Evolutionary conservation across 2,797 vertebrate species (phyloP), one percentile per base, ranked within the genome.

Genomic region (Channa striata): DNA sequence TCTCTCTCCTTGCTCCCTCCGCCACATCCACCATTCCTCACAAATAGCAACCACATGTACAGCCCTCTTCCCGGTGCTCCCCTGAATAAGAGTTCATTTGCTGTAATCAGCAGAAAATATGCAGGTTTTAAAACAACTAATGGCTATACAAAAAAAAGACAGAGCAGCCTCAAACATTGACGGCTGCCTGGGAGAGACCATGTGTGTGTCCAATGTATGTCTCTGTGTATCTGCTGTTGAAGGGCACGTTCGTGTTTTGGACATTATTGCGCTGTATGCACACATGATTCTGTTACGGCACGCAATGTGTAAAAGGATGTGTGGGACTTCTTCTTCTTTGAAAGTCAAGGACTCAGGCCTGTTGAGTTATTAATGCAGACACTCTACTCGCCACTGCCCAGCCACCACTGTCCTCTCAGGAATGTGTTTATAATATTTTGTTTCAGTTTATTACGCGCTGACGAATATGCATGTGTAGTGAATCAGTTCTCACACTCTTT

Each of bases 11-110:
- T 93, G 94, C 93, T 95, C 91, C 87, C 87, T 92, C 92, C 75
- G 84, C 84, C 87, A 86, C 77, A 79, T 78, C 75, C 86, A 88
- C 93, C 91, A 94, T 94, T 95, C 94, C 95, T 91, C 90, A 90
- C 92, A 98, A 99, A 99, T 98, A 95, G 96, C 95, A 98, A 97
- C 96, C 97, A 99, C 96, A 98, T 99, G 97, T 94, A 94, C 85
- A 57, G 62, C 61, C 64, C 57, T 71, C 80, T 85, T 84, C 87
- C 82, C 80, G 76, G 64, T 72, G 61, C 70, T 79, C 64, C 92
- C 93, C 93, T 85, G 91, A 94, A 93, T 93, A 91, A 86, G 87
- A 93, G 94, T 95, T 94, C 94, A 95, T 97, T 97, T 96, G 94
- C 95, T 96, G 91, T 96, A 98, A 97, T 98, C 96, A 97, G 95